Evolutionary conservation across 2,888 invertebrate species (phyloP), one percentile per base, ranked within the genome.

Genomic region (Diabrotica balteata): DNA sequence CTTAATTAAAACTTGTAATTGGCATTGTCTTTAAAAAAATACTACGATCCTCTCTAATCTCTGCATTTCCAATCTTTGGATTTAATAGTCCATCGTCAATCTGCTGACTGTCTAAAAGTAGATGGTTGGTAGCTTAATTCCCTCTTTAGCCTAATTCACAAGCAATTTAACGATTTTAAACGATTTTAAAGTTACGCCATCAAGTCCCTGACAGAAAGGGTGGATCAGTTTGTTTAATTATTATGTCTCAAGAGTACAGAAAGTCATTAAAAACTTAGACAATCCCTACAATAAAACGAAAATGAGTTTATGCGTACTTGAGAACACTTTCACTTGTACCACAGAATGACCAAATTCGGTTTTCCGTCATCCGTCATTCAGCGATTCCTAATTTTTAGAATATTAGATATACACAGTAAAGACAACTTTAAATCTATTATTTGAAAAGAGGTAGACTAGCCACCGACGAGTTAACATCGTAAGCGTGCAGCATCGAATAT

Each of bases 1-100:
- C 75, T 76, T 78, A 80, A 80, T 79, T 78, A 78, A 78, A 79
- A 78, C 76, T 72, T 68, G 67, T 61, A 72, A 68, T 70, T 72
- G 74, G 71, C 64, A 70, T 76, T 75, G 74, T 70, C 75, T 75
- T 66, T 64, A 67, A 63, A 70, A 77, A 76, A 51, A 51, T n/a
- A 17, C 11, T 9, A 51, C 51, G 51, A 17, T 9, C 51, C 11
- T 51, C 51, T 51, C 8, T 17, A 49, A 59, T 49, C 49, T 42
- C 59, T 32, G 10, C 49, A 47, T 49, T 32, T 59, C 59, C 59
- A 59, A 59, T 59, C 59, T 50, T 44, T 50, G 47, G 59, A 11
- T 59, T 22, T 59, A 59, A 59, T 59, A 59, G 59, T 50, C 59
- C 49, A 59, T 59, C 59, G 43, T 49, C 59, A 59, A 59, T 49